Base-by-base conservation (phyloP, 2,797 vertebrate species). In the Serranus cabrilla region DNA sequence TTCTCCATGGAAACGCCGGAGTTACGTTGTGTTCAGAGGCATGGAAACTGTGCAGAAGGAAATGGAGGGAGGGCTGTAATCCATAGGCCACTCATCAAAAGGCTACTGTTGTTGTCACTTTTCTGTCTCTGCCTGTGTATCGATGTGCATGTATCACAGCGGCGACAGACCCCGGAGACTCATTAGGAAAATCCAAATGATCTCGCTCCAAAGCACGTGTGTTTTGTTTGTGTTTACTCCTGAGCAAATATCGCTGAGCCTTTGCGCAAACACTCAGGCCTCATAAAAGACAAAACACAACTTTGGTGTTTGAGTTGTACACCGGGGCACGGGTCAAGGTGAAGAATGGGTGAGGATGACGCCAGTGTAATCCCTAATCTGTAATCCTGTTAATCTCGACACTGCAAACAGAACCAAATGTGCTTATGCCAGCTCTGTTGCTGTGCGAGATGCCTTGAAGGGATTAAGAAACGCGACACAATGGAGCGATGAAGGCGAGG, bases 371-470 rank as follows among this genome's bases (percentile, higher is more conserved):
- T 95, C 94, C 85, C 85, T 85, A 89, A 92, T 91, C 87, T 84
- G 83, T 95, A 94, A 95, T 94, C 94, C 93, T 88, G 90, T 94
- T 95, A 94, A 94, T 95, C 92, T 91, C 64, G 39, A 89, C 89
- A 89, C 83, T 89, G 89, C 89, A 92, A 93, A 94, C 89, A 86
- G 82, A 78, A 91, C 82, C 86, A 90, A 93, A 93, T 90, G 89
- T 80, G 80, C 86, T 89, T 89, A 93, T 89, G 87, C 63, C 77
- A 83, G 89, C 79, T 80, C 67, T 49, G 84, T 80, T 67, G 78
- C 76, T 81, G 74, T 68, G 77, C 2, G 54, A 80, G 81, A 78
- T 74, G 80, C 68, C 82, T 89, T 83, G 71, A 87, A 83, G 75
- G 78, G 87, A 91, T 92, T 89, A 91, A 76, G 67, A 63, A 76